These are phyloP conservation scores for Mastigias papua DNA, from an alignment of 30 jellyfish, hydroid and myxozoan genomes.

Conservation along the genomic window DNA sequence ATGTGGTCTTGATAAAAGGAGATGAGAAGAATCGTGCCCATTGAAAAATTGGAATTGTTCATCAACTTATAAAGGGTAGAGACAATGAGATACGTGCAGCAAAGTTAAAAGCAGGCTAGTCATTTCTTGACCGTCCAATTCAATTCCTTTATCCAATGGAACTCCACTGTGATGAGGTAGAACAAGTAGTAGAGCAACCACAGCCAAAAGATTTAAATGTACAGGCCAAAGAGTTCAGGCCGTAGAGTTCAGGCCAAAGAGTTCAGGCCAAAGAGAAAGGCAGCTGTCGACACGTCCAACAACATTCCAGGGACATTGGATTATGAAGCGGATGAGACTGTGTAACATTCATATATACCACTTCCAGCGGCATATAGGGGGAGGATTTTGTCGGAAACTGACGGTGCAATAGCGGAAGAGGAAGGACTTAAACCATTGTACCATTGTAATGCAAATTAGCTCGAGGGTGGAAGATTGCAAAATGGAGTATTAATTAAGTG, in stretches of 20 bases:
- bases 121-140: constrained; percentile 13
- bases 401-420: too few species aligned
- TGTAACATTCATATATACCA: background rate
- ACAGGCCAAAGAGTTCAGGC: too few species aligned
- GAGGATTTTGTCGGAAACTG: constrained; percentile 48
- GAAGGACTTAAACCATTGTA: too few species aligned
- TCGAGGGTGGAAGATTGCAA: too few species aligned
- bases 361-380: constrained; percentile 24
- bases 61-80: background rate
- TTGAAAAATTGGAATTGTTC: constrained; percentile 55
- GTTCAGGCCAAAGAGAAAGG: constrained; percentile 58
- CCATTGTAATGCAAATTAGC: too few species aligned
- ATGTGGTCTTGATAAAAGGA: constrained; percentile 67
- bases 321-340: constrained; percentile 21
- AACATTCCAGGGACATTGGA: constrained; percentile 26
- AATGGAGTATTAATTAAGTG: too few species aligned
- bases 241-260: constrained; percentile 41
- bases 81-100: background rate
- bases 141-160: constrained; percentile 36
- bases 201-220: too few species aligned
- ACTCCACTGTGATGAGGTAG: constrained; percentile 38
- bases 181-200: background rate
- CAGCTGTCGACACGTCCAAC: constrained; percentile 29
- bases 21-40: constrained; percentile 50
- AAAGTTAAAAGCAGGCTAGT: background rate